Percentiles rank a stretch among this genome's conserved stretches.
Conservation (phyloP, 2,113 vertebrate species). For the Hyaena hyaena region DNA sequence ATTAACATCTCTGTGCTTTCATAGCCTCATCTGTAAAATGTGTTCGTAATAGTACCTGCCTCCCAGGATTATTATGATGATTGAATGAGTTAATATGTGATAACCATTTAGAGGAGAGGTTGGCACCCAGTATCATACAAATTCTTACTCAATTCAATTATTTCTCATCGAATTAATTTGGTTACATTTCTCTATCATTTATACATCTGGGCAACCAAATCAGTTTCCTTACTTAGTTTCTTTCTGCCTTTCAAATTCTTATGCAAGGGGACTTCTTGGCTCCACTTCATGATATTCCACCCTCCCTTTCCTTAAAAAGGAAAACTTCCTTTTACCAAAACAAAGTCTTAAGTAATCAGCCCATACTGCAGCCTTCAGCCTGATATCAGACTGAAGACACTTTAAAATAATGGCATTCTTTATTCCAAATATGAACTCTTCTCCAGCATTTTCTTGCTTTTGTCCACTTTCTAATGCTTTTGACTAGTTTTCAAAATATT, state of each 20-base stretch:
- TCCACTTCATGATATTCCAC: neutral
- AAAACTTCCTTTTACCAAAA: neutral
- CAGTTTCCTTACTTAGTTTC: neutral
- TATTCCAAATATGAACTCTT: neutral
- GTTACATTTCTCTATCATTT: slow-evolving; percentile 60
- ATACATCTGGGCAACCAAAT: slow-evolving; percentile 21
- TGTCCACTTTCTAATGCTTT: neutral
- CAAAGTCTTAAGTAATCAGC: neutral
- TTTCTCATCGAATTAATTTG: slow-evolving; percentile 51
- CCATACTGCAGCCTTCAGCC: neutral
- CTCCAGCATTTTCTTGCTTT: neutral
- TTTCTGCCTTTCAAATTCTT: slow-evolving; percentile 27
- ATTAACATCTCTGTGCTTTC: neutral
- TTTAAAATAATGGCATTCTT: neutral
- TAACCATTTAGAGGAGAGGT: neutral
- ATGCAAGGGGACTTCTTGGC: neutral
- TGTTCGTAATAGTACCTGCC: neutral
- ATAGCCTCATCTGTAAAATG: neutral
- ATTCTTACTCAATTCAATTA: neutral
- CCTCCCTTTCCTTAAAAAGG: neutral
- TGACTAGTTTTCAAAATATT: slow-evolving; percentile 7
- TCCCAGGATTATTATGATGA: neutral
- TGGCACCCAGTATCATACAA: neutral
- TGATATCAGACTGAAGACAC: neutral
- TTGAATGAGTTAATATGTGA: neutral